phyloP scores from a whole-genome alignment of 2,113 vertebrate genomes.

The Lophotis ruficrista region DNA sequence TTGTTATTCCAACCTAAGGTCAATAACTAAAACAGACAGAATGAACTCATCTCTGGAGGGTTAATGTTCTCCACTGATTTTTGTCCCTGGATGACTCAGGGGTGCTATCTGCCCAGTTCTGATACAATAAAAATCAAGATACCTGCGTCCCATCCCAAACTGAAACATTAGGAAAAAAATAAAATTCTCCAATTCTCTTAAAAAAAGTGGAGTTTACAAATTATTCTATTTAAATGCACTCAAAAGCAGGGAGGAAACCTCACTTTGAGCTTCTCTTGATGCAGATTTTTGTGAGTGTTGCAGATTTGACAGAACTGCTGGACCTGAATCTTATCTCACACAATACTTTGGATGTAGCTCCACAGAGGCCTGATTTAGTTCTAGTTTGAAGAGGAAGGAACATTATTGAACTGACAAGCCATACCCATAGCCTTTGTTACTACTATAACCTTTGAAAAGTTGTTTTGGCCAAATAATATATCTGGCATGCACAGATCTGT shows the following conservation, averaged over 20 bases:
- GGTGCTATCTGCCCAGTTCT: not conserved
- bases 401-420: not conserved
- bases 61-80: not conserved
- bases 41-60: not conserved
- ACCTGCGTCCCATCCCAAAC: not conserved
- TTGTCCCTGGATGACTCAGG: not conserved
- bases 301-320: not conserved
- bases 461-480: not conserved
- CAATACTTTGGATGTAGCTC: not conserved
- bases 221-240: not conserved
- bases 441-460: not conserved
- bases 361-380: not conserved
- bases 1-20: not conserved
- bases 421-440: not conserved
- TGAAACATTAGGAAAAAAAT: not conserved
- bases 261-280: rapidly evolving
- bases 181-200: not conserved
- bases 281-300: not conserved
- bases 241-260: not conserved
- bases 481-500: not conserved
- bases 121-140: not conserved
- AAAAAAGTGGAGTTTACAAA: not conserved
- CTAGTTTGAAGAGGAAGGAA: not conserved
- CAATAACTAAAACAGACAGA: not conserved
- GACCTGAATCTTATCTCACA: not conserved